Conservation (phyloP, 2,797 vertebrate genomes). For the Molossus alvarezi region DNA sequence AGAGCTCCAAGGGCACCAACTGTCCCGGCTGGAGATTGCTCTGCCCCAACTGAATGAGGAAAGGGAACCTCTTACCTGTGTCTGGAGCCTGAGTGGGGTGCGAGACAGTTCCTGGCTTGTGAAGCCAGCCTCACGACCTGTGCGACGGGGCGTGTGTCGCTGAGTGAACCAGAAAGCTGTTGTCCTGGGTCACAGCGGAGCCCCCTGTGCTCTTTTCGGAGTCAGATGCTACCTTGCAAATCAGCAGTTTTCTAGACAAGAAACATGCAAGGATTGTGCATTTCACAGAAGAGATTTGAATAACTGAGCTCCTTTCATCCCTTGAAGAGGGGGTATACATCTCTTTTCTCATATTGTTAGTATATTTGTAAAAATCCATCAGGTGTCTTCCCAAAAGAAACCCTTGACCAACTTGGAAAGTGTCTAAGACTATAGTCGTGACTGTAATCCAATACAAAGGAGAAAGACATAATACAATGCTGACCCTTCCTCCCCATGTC, state of each 20-base stretch:
- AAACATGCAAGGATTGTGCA: background rate
- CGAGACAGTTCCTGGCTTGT: background rate
- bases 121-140: fast-evolving
- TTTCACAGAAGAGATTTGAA: background rate
- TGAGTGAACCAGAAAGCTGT: fast-evolving
- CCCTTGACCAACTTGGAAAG: background rate
- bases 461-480: background rate
- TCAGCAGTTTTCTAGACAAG: too few species aligned
- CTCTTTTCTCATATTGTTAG: background rate
- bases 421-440: background rate
- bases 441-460: background rate
- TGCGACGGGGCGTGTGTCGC: fast-evolving
- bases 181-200: fast-evolving
- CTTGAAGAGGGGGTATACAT: background rate
- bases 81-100: background rate
- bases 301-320: background rate
- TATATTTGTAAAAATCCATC: background rate
- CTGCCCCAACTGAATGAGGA: background rate
- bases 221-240: background rate
- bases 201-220: fast-evolving
- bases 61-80: fast-evolving
- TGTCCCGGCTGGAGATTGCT: background rate
- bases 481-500: background rate
- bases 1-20: fast-evolving
- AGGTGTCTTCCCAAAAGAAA: background rate